Evolutionary conservation across 2,888 invertebrate genomes (phyloP).

Genomic region (Eupithecia dodoneata): DNA sequence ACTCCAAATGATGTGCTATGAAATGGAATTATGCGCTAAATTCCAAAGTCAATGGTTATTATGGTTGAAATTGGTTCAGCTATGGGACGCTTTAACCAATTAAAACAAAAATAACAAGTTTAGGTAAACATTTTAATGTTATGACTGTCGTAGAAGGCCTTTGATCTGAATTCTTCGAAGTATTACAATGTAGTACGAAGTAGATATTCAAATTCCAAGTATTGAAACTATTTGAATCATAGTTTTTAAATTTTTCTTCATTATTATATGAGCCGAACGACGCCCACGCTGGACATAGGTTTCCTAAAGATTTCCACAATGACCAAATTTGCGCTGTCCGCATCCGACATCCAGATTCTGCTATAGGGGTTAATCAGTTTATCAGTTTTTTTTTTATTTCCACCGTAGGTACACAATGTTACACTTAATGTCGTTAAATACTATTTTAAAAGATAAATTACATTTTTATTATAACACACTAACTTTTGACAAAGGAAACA

Average conservation of each 20-base stretch:
- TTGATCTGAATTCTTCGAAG: constrained; percentile 37
- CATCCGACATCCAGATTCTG: too few relatives aligned
- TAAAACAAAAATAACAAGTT: constrained; percentile 48
- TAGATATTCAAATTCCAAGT: constrained; percentile 7
- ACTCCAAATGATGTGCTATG: background rate
- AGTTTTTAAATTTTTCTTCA: constrained; percentile 15
- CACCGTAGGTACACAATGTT: too few relatives aligned
- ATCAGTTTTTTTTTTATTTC: too few relatives aligned
- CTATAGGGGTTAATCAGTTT: too few relatives aligned
- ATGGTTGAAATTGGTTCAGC: constrained; percentile 47
- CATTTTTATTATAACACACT: too few relatives aligned
- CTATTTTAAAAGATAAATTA: too few relatives aligned
- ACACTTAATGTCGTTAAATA: too few relatives aligned
- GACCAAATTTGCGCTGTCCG: too few relatives aligned
- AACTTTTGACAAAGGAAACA: too few relatives aligned
- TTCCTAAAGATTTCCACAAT: too few relatives aligned
- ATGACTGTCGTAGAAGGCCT: constrained; percentile 38
- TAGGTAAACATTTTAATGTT: constrained; percentile 41
- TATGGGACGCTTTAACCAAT: constrained; percentile 43
- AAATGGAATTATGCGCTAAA: constrained; percentile 11
- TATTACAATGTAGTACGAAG: background rate
- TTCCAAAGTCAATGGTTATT: constrained; percentile 11
- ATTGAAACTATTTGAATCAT: constrained; percentile 28
- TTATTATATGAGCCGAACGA: too few relatives aligned
- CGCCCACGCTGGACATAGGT: too few relatives aligned